Percentiles rank a stretch among this genome's conserved stretches.
Conservation (phyloP, 2,888 invertebrate genomes). For the Omphaloscelis lunosa region DNA sequence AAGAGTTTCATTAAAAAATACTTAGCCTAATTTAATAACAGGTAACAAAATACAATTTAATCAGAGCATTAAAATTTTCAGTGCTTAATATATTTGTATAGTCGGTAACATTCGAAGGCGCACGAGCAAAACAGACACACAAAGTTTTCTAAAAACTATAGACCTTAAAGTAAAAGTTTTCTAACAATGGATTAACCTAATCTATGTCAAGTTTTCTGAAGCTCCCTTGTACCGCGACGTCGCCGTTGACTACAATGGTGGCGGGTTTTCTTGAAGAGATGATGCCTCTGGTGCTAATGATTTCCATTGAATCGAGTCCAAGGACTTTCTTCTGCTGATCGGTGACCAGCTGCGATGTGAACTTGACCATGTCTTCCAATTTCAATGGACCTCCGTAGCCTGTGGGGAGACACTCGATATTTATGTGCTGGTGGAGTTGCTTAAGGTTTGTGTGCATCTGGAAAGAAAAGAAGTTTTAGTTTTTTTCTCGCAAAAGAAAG, state of each 20-base stretch:
- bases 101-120: constrained; percentile 7
- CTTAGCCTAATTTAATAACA: constrained; percentile 32
- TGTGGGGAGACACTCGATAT: constrained; percentile 92
- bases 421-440: constrained; percentile 91
- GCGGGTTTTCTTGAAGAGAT: constrained; percentile 77
- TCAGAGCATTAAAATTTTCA: constrained; percentile 44
- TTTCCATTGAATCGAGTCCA: constrained; percentile 92
- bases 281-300: constrained; percentile 92
- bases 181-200: constrained; percentile 72
- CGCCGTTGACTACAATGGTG: constrained; percentile 75
- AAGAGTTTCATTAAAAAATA: constrained; percentile 26
- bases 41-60: constrained; percentile 18
- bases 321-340: constrained; percentile 91
- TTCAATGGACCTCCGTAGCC: constrained; percentile 94
- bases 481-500: not conserved
- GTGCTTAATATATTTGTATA: constrained; percentile 49
- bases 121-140: constrained; percentile 19
- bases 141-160: constrained; percentile 28
- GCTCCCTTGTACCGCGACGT: constrained; percentile 90
- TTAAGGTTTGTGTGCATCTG: constrained; percentile 91
- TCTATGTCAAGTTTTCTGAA: constrained; percentile 93
- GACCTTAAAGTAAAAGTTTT: constrained; percentile 31
- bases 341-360: constrained; percentile 92
- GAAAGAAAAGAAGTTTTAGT: constrained; percentile 62
- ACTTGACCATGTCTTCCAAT: constrained; percentile 93